phyloP scores from a whole-genome alignment of 2,888 invertebrate species.

The Luffia ferchaultella region DNA sequence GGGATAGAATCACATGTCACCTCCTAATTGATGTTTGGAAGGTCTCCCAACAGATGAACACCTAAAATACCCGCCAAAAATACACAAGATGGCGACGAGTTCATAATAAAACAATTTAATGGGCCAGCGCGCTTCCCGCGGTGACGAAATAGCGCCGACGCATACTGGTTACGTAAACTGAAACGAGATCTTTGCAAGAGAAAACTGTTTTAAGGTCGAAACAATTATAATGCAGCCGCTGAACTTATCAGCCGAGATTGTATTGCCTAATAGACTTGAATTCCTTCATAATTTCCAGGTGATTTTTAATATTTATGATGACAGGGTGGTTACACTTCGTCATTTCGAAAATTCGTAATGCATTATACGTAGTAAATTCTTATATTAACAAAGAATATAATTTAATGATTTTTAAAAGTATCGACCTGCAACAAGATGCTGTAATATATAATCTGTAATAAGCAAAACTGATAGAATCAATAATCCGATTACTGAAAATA shows the following conservation, averaged over 20 bases:
- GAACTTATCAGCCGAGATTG: conserved; percentile 8
- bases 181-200: conserved; percentile 54
- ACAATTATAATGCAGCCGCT: conserved; percentile 37
- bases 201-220: conserved; percentile 53
- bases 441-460: no score
- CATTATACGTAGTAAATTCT: no score
- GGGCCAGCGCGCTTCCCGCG: conserved; percentile 65
- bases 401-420: no score
- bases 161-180: conserved; percentile 57
- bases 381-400: no score
- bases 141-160: conserved; percentile 61
- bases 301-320: no score
- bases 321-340: no score
- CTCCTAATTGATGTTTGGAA: conserved; percentile 63
- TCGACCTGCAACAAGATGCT: no score
- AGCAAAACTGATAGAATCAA: no score
- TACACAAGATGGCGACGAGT: conserved; percentile 64
- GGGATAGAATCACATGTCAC: no score
- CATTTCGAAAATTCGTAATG: no score
- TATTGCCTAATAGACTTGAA: not conserved
- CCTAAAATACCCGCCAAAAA: conserved; percentile 62
- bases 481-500: no score
- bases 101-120: conserved; percentile 68
- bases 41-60: conserved; percentile 63
- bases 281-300: not conserved